phyloP scores from a whole-genome alignment of 2,888 invertebrate genomes.

The Schrankia costaestrigalis region DNA sequence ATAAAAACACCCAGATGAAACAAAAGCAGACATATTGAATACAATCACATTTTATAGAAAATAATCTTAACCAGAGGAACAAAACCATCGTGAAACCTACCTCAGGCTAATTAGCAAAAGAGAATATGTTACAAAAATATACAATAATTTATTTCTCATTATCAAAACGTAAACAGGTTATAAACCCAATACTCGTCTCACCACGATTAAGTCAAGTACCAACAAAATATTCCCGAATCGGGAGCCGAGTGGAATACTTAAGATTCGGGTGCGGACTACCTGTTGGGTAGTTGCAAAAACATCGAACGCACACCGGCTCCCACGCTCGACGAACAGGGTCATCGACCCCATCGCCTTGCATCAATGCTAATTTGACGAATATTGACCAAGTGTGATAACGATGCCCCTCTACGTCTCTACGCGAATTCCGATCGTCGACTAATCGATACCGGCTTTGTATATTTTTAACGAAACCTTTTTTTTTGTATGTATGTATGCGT shows the following conservation, averaged over 20 bases:
- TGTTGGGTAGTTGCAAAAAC: slow-evolving; percentile 61
- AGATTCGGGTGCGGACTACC: slow-evolving; percentile 46
- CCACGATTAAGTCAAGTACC: slow-evolving; percentile 18
- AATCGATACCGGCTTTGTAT: slow-evolving; percentile 23
- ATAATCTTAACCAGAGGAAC: too few species aligned
- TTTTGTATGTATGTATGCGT: not conserved
- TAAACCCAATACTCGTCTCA: slow-evolving; percentile 7
- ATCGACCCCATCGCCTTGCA: slow-evolving; percentile 55
- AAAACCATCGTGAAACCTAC: too few species aligned
- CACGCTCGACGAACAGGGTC: slow-evolving; percentile 63
- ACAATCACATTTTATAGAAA: too few species aligned
- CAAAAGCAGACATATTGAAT: too few species aligned
- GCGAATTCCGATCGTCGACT: slow-evolving; percentile 28
- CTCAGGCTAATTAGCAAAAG: too few species aligned
- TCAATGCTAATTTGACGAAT: slow-evolving; percentile 72
- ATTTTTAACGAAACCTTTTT: slow-evolving; percentile 3
- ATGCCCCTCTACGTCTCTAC: slow-evolving; percentile 23
- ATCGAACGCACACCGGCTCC: slow-evolving; percentile 57
- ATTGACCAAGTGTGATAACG: slow-evolving; percentile 39
- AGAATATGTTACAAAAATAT: too few species aligned
- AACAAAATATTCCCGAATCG: slow-evolving; percentile 28
- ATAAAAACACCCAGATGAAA: too few species aligned
- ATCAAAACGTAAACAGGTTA: slow-evolving; percentile 14
- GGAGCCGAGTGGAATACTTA: slow-evolving; percentile 28
- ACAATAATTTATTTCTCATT: slow-evolving; percentile 6